Evolutionary conservation across 2,113 vertebrate species (phyloP).

Genomic region (Manacus vitellinus): DNA sequence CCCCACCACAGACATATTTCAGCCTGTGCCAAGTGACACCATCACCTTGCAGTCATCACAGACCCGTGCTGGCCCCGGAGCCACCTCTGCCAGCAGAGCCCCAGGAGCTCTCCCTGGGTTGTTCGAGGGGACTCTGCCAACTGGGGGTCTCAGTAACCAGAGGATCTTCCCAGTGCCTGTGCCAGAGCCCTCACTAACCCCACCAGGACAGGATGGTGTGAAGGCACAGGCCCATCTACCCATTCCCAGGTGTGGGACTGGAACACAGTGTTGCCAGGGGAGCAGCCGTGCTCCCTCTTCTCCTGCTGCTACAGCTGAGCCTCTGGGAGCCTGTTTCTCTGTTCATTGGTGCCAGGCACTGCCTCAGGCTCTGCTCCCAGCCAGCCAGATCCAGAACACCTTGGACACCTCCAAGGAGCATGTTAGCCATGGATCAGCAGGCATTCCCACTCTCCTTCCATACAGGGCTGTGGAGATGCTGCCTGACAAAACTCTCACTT

Average conservation of each 20-base stretch:
- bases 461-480: not conserved
- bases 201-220: not conserved
- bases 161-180: not conserved
- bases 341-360: no score
- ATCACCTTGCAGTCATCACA: not conserved
- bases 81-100: not conserved
- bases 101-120: not conserved
- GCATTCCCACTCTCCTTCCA: not conserved
- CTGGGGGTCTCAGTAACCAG: not conserved
- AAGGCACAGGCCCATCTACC: not conserved
- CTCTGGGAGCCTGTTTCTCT: not conserved
- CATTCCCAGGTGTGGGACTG: not conserved
- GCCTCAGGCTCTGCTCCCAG: not conserved
- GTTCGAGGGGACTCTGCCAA: not conserved
- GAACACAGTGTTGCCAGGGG: not conserved
- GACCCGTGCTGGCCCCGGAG: not conserved
- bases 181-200: not conserved
- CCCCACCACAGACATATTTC: not conserved
- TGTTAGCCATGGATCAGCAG: rapidly evolving
- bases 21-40: not conserved
- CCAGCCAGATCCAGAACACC: not conserved
- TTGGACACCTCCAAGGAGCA: not conserved
- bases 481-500: not conserved
- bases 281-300: not conserved
- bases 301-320: not conserved